phyloP scores from a whole-genome alignment of 2,888 invertebrate genomes.

The Tenthredo distinguenda region DNA sequence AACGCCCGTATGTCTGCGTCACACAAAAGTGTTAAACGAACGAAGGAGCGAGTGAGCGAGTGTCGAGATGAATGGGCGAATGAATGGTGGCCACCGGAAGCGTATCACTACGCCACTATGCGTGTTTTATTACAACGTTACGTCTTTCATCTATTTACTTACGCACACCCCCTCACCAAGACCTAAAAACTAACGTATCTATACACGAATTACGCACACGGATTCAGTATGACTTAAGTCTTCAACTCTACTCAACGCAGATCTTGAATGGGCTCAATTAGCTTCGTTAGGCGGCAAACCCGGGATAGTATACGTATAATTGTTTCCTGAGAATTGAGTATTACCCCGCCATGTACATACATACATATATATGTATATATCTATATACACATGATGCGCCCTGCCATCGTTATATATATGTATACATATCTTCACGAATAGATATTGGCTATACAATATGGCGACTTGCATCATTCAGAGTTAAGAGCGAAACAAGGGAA shows the following conservation, averaged over 20 bases:
- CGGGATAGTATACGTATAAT: conserved; percentile 63
- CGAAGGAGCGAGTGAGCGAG: conserved; percentile 46
- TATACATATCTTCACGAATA: neutral
- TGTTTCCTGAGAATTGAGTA: conserved; percentile 73
- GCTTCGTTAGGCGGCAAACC: conserved; percentile 68
- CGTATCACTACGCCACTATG: conserved; percentile 52
- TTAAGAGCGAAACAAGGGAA: neutral
- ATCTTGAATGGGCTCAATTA: conserved; percentile 75
- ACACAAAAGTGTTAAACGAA: conserved; percentile 77
- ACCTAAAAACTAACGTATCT: neutral
- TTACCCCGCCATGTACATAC: neutral
- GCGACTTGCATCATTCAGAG: neutral
- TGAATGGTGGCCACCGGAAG: conserved; percentile 58
- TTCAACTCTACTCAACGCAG: conserved; percentile 9
- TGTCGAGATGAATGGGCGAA: conserved; percentile 69
- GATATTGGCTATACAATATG: neutral
- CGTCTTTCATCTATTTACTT: conserved; percentile 48
- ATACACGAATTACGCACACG: neutral
- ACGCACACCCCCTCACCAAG: neutral
- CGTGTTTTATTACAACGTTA: conserved; percentile 51
- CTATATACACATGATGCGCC: neutral
- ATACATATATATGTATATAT: too few species aligned
- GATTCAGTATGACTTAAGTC: neutral
- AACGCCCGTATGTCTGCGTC: conserved; percentile 74
- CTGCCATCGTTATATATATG: neutral